These are phyloP conservation scores for Spodoptera littoralis DNA, from an alignment of 2,888 invertebrate species.

Conservation along the genomic window DNA sequence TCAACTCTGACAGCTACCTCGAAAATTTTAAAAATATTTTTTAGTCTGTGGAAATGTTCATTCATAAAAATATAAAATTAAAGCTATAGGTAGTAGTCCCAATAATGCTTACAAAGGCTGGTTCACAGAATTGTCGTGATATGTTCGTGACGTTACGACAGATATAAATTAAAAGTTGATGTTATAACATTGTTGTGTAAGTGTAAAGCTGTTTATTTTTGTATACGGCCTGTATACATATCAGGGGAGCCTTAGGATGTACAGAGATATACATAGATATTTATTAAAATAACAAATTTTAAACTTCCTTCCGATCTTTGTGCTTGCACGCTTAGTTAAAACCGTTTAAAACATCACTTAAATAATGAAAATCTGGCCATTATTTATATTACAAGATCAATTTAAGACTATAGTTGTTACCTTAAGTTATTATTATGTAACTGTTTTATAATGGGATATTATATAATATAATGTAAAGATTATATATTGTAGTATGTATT, in stretches of 20 bases:
- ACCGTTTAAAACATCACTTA: too few relatives aligned
- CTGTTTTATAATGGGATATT: too few relatives aligned
- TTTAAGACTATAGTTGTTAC: too few relatives aligned
- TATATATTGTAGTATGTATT: background rate
- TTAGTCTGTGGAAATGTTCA: background rate
- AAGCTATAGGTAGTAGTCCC: background rate
- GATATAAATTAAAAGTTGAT: conserved; percentile 39
- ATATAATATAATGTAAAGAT: background rate
- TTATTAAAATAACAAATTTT: conserved; percentile 51
- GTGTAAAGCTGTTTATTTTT: conserved; percentile 86
- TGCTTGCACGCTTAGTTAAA: conserved; percentile 36
- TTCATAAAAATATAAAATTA: background rate
- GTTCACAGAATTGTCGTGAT: conserved; percentile 25
- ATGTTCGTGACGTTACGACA: conserved; percentile 19
- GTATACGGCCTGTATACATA: conserved; percentile 84
- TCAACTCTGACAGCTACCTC: too few relatives aligned
- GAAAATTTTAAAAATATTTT: background rate
- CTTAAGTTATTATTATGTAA: too few relatives aligned
- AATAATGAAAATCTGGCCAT: too few relatives aligned
- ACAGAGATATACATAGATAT: conserved; percentile 53
- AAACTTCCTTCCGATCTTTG: conserved; percentile 58
- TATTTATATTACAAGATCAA: too few relatives aligned
- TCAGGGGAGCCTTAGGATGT: conserved; percentile 83
- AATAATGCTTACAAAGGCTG: conserved; percentile 21
- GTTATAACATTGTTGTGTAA: conserved; percentile 72